Conservation (phyloP, 1,140 invertebrate species). For the Bicyclus anynana region DNA sequence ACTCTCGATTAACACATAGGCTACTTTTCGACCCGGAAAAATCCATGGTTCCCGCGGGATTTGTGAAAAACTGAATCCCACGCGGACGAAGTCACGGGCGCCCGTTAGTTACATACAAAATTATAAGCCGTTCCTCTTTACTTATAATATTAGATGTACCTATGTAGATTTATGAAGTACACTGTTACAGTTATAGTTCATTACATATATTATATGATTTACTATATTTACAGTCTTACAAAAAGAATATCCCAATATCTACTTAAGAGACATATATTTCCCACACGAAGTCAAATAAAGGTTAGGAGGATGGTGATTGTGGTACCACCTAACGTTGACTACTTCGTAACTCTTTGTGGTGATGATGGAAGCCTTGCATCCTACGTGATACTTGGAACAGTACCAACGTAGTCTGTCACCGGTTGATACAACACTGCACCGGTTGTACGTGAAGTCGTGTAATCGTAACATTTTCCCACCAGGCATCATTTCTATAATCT, state of each 20-base stretch:
- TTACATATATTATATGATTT: too few relatives aligned
- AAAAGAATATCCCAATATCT: background rate
- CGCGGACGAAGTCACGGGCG: too few relatives aligned
- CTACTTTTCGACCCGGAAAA: too few relatives aligned
- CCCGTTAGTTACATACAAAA: too few relatives aligned
- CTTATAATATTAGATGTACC: too few relatives aligned
- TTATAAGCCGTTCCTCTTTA: too few relatives aligned
- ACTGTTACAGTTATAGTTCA: too few relatives aligned
- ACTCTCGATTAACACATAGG: too few relatives aligned
- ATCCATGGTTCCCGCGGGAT: too few relatives aligned
- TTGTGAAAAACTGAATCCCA: too few relatives aligned
- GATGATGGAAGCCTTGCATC: slow-evolving; percentile 36
- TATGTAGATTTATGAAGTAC: too few relatives aligned
- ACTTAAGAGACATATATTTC: slow-evolving; percentile 8
- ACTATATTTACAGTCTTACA: background rate
- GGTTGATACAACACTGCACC: slow-evolving; percentile 13
- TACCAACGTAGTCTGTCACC: slow-evolving; percentile 35
- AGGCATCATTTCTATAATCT: slow-evolving; percentile 25
- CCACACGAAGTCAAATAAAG: background rate
- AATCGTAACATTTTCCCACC: slow-evolving; percentile 25
- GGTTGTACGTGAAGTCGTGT: slow-evolving; percentile 28
- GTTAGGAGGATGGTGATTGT: slow-evolving; percentile 25
- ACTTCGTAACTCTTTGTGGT: slow-evolving; percentile 25
- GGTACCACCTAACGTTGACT: slow-evolving; percentile 17
- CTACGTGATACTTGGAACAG: slow-evolving; percentile 40